phyloP scores from a whole-genome alignment of 2,113 vertebrate species.

The Amphilophus citrinellus region DNA sequence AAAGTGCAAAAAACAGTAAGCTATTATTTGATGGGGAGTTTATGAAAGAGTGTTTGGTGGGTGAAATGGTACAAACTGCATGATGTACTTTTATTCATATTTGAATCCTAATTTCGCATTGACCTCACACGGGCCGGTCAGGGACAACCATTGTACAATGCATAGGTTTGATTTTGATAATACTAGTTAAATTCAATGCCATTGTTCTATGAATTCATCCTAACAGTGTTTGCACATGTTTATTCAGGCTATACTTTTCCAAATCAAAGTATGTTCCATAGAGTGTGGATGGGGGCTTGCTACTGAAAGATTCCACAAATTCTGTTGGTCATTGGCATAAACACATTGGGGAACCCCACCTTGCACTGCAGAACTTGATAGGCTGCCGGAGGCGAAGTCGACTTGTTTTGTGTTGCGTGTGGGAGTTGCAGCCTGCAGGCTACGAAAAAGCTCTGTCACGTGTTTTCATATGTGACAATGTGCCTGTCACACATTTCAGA shows the following conservation, averaged over 20 bases:
- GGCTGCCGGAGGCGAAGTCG: constrained; percentile 39
- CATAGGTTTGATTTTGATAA: not conserved
- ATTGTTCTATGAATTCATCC: constrained; percentile 14
- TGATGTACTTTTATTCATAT: not conserved
- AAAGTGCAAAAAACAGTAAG: not conserved
- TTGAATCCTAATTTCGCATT: not conserved
- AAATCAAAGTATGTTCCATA: not conserved
- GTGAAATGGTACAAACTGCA: not conserved
- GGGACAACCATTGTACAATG: not conserved
- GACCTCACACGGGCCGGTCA: not conserved
- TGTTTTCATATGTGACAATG: constrained; percentile 49
- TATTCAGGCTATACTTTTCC: not conserved
- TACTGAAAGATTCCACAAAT: not conserved
- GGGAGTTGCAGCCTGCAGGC: constrained; percentile 45
- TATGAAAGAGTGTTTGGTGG: not conserved
- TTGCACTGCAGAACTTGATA: not conserved
- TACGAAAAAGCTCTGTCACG: constrained; percentile 58
- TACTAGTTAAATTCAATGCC: not conserved
- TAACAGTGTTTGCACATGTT: constrained; percentile 4
- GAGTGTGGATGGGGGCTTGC: not conserved
- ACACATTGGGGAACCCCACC: constrained; percentile 12
- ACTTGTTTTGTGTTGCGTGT: constrained; percentile 51
- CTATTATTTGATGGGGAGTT: not conserved
- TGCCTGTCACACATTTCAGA: constrained; percentile 52
- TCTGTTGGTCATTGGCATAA: not conserved